phyloP scores from a whole-genome alignment of 2,113 vertebrate genomes.

The Todiramphus chloris region DNA sequence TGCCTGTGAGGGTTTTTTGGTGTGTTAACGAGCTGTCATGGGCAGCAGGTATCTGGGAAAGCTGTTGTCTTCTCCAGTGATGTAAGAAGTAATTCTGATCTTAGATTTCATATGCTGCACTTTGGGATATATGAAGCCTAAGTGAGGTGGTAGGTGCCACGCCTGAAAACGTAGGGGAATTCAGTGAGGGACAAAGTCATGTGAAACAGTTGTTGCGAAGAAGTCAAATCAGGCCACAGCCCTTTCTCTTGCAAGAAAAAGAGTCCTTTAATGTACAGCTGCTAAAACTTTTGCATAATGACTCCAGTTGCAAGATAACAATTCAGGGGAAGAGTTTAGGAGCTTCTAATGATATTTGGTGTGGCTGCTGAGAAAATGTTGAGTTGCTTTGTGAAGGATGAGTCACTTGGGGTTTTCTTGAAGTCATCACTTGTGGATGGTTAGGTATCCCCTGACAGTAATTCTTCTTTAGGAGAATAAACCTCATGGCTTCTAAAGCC shows the following conservation, averaged over 20 bases:
- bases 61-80: background rate
- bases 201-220: background rate
- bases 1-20: background rate
- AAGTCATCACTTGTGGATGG: fast-evolving
- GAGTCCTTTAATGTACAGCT: background rate
- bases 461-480: background rate
- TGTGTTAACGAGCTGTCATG: background rate
- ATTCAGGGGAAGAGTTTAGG: background rate
- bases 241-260: background rate
- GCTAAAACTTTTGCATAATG: background rate
- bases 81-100: background rate
- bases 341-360: background rate
- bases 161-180: background rate
- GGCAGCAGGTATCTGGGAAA: background rate
- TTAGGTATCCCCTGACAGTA: background rate
- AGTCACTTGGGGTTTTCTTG: background rate
- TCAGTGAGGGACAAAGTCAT: fast-evolving
- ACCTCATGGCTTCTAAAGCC: background rate
- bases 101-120: background rate
- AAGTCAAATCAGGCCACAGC: fast-evolving
- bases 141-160: background rate
- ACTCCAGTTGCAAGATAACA: background rate
- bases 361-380: background rate
- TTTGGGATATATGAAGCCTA: background rate
- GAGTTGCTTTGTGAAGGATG: background rate